Conservation (phyloP, 2,888 invertebrate genomes). For the Cheilosia soror region DNA sequence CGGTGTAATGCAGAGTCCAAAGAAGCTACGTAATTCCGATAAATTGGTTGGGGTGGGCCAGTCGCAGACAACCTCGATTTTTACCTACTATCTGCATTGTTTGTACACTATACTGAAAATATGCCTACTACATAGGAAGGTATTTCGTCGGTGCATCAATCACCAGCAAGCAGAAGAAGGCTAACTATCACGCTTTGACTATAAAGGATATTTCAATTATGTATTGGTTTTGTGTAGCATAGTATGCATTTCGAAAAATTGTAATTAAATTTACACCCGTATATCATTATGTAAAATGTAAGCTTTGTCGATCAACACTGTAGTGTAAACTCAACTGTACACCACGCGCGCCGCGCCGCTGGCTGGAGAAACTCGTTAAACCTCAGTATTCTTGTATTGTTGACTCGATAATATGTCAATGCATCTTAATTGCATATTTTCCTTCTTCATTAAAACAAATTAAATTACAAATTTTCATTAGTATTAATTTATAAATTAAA, state of each 20-base stretch:
- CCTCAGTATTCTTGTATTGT: slow-evolving; percentile 34
- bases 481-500: slow-evolving; percentile 69
- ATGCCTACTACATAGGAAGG: too few relatives aligned
- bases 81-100: too few relatives aligned
- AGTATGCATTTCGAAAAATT: not conserved
- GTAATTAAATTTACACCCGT: slow-evolving; percentile 7
- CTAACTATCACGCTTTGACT: too few relatives aligned
- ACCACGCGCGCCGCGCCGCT: not conserved
- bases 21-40: too few relatives aligned
- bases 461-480: slow-evolving; percentile 68
- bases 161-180: too few relatives aligned
- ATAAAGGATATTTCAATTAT: too few relatives aligned
- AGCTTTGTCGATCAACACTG: slow-evolving; percentile 14
- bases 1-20: too few relatives aligned
- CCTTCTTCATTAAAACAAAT: slow-evolving; percentile 57
- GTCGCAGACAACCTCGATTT: too few relatives aligned
- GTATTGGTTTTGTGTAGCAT: too few relatives aligned
- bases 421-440: slow-evolving; percentile 47
- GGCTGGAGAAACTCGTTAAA: not conserved
- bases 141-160: too few relatives aligned
- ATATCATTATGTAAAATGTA: not conserved
- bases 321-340: not conserved
- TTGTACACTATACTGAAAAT: too few relatives aligned
- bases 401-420: slow-evolving; percentile 16
- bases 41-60: too few relatives aligned